A percentile compares a stretch with the other conserved stretches of the same genome.
These are phyloP conservation scores for Myiotriccus ornatus DNA, from an alignment of 2,797 vertebrate species.

Conservation along the genomic window DNA sequence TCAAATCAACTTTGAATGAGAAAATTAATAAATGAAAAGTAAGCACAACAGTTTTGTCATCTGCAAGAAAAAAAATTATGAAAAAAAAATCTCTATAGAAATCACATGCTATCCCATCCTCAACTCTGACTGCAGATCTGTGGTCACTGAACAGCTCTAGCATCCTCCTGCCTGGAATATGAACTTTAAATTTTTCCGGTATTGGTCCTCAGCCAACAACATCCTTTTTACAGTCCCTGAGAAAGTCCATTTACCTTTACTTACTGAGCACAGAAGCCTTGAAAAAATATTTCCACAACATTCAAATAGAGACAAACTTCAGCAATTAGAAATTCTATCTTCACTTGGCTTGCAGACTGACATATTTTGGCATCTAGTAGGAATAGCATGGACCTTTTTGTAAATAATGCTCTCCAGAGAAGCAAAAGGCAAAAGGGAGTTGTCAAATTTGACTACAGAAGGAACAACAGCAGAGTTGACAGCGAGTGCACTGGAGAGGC, in stretches of 20 bases:
- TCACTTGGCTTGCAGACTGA: background rate
- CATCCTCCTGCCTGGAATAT: background rate
- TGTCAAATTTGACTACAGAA: background rate
- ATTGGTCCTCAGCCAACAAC: background rate
- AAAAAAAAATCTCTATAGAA: background rate
- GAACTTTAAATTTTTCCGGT: background rate
- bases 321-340: background rate
- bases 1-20: background rate
- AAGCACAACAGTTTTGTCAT: background rate
- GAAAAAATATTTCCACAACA: background rate
- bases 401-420: background rate
- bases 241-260: conserved; percentile 14
- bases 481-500: background rate
- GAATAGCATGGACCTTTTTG: background rate
- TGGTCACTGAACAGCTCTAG: background rate
- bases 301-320: background rate
- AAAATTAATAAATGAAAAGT: background rate
- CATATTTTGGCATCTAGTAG: background rate
- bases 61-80: background rate
- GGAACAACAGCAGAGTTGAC: conserved; percentile 10
- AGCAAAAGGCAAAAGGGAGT: background rate
- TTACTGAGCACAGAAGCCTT: background rate
- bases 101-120: background rate
- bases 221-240: background rate
- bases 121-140: background rate